Evolutionary conservation across 2,113 vertebrate genomes (phyloP).

Genomic region (Urocitellus parryii): DNA sequence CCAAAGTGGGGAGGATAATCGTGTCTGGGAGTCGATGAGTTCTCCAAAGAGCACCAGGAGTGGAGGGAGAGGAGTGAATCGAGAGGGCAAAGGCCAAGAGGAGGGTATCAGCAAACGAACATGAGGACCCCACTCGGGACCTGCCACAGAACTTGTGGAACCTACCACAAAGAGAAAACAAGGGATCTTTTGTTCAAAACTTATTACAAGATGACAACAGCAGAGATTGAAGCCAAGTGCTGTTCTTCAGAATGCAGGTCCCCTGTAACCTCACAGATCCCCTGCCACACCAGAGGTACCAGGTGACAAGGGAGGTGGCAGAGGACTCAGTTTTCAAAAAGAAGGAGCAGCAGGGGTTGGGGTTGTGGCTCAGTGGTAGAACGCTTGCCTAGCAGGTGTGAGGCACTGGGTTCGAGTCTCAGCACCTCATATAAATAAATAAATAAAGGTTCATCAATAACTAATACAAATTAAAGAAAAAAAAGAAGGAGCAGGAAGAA

Average conservation of each 20-base stretch:
- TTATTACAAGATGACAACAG: background rate
- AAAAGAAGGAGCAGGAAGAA: background rate
- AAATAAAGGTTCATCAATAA: too few relatives aligned
- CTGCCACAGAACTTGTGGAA: background rate
- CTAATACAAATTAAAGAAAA: too few relatives aligned
- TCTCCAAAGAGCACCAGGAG: background rate
- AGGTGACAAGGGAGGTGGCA: background rate
- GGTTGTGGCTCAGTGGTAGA: too few relatives aligned
- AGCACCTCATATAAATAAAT: too few relatives aligned
- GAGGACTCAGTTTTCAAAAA: background rate
- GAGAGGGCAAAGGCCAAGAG: background rate
- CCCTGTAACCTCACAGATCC: accelerated
- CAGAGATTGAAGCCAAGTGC: background rate
- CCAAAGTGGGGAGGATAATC: background rate
- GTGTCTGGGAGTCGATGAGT: background rate
- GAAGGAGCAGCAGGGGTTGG: too few relatives aligned
- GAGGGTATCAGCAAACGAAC: background rate
- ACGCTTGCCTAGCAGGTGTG: too few relatives aligned
- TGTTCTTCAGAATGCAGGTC: background rate
- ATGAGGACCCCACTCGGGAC: background rate
- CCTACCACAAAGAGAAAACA: background rate
- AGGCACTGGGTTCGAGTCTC: too few relatives aligned
- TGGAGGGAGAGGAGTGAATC: background rate
- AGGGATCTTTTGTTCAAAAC: background rate
- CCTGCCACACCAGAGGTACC: background rate